phyloP scores from a whole-genome alignment of 2,888 invertebrate genomes.

The Mimumesa dahlbomi region DNA sequence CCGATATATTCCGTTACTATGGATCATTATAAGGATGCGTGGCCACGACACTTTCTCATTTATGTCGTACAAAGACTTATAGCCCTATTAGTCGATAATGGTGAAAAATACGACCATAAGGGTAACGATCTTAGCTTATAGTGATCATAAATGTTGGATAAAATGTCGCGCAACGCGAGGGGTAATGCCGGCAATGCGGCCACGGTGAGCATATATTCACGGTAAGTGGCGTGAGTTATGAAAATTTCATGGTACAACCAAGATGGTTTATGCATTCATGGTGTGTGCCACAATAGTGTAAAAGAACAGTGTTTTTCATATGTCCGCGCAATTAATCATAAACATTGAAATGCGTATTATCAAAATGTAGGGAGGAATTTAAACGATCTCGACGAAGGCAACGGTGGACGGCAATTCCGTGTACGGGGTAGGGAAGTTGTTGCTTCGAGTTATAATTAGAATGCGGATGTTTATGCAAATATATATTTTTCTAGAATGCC shows the following conservation, averaged over 20 bases:
- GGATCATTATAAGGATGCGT: slow-evolving; percentile 50
- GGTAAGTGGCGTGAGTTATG: slow-evolving; percentile 67
- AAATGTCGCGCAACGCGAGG: slow-evolving; percentile 67
- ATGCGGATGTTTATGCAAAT: no score
- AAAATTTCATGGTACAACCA: slow-evolving; percentile 63
- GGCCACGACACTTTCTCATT: slow-evolving; percentile 68
- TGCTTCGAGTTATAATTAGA: neutral
- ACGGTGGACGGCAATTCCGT: neutral
- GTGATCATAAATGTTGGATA: slow-evolving; percentile 71
- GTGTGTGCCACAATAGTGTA: slow-evolving; percentile 33
- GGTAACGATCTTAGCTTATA: slow-evolving; percentile 71
- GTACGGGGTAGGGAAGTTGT: neutral
- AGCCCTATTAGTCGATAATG: slow-evolving; percentile 72
- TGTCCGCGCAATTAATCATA: slow-evolving; percentile 31
- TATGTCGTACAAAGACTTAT: slow-evolving; percentile 66
- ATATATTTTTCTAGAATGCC: no score
- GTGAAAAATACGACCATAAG: slow-evolving; percentile 66
- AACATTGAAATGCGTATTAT: neutral
- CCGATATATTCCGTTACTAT: slow-evolving; percentile 16
- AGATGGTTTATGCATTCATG: slow-evolving; percentile 57
- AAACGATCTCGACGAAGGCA: no score
- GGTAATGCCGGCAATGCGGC: slow-evolving; percentile 53
- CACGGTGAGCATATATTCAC: slow-evolving; percentile 56
- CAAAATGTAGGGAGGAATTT: no score
- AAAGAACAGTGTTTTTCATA: slow-evolving; percentile 24